phyloP scores from a whole-genome alignment of 2,113 vertebrate species.

The Petaurus breviceps region DNA sequence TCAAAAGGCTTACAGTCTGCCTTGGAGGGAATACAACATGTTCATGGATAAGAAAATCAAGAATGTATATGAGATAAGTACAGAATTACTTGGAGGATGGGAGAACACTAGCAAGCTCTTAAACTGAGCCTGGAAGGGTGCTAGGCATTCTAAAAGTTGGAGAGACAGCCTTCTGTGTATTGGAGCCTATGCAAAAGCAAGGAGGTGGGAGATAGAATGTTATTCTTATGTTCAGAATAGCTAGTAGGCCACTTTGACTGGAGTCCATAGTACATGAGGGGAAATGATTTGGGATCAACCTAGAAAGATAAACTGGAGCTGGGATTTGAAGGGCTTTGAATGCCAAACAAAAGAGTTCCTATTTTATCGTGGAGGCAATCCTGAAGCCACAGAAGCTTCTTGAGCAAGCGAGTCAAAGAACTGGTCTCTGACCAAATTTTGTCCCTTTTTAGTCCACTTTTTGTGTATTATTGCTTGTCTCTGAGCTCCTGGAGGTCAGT shows the following conservation, averaged over 20 bases:
- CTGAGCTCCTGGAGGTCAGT: neutral
- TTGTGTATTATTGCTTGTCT: neutral
- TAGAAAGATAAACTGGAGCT: neutral
- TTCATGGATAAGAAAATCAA: neutral
- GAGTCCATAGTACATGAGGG: neutral
- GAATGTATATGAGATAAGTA: neutral
- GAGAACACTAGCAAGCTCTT: neutral
- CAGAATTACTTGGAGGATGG: neutral
- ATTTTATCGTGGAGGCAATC: neutral
- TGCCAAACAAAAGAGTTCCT: neutral
- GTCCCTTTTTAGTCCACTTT: neutral
- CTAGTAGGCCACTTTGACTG: neutral
- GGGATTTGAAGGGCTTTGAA: neutral
- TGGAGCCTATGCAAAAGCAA: neutral
- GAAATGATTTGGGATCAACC: neutral
- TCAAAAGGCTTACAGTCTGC: neutral
- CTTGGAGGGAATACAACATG: neutral
- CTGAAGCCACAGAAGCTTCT: neutral
- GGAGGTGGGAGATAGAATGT: neutral
- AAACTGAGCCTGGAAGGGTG: neutral
- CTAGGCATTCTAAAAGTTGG: neutral
- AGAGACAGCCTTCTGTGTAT: neutral
- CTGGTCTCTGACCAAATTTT: neutral
- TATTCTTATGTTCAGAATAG: neutral
- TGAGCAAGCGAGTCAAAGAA: constrained; percentile 13